phyloP scores from a whole-genome alignment of 2,113 vertebrate genomes.

The Dissostichus mawsoni region DNA sequence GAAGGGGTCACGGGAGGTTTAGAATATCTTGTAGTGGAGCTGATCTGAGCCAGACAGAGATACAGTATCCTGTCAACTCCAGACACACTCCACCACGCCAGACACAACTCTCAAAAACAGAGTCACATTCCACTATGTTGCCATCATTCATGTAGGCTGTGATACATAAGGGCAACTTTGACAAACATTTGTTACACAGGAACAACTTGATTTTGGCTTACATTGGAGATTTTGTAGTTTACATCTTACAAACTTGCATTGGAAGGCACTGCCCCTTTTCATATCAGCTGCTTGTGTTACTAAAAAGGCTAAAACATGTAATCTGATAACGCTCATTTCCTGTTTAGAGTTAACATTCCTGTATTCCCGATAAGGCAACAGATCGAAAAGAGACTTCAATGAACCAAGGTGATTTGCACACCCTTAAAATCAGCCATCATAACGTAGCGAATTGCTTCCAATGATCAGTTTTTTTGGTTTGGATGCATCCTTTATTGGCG shows the following conservation, averaged over 20 bases:
- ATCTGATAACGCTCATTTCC: constrained; percentile 61
- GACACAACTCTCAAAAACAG: constrained; percentile 50
- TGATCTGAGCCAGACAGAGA: constrained; percentile 61
- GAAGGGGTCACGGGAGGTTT: constrained; percentile 28
- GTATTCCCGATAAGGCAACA: constrained; percentile 26
- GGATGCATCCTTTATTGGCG: constrained; percentile 32
- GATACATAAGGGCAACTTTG: constrained; percentile 20
- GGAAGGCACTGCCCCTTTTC: neutral
- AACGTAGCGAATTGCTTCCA: constrained; percentile 22
- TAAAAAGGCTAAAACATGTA: neutral
- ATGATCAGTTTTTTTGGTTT: constrained; percentile 43
- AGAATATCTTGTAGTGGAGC: constrained; percentile 42
- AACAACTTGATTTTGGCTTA: neutral
- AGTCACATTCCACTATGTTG: constrained; percentile 53
- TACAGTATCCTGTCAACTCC: constrained; percentile 61
- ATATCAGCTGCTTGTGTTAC: constrained; percentile 40
- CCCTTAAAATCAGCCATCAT: constrained; percentile 41
- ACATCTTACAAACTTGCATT: neutral
- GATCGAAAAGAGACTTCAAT: constrained; percentile 41
- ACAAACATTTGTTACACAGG: constrained; percentile 5
- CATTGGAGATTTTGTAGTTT: neutral
- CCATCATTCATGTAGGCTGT: constrained; percentile 30
- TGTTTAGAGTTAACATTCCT: constrained; percentile 64
- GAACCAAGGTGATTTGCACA: constrained; percentile 57
- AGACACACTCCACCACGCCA: constrained; percentile 40